Evolutionary conservation across 2,888 invertebrate species (phyloP), one percentile per base, ranked within the genome.

Genomic region (Brenthis daphne): DNA sequence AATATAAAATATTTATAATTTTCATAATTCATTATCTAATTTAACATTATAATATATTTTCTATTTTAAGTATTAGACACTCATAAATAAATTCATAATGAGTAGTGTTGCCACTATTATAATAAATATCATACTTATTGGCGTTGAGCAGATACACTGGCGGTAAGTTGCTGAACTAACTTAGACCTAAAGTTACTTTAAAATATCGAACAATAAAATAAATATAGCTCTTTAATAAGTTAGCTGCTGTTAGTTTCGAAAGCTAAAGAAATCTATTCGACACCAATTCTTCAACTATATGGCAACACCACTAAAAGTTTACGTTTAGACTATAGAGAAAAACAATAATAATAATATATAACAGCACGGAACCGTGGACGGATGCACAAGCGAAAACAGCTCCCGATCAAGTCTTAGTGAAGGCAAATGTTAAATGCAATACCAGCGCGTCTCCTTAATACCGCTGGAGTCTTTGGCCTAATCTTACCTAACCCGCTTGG

Each of bases 321-420:
- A 16, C 13, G 12, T 6, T 16, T 11, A 16, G 12, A 33, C 4
- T 4, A 13, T 37, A 51, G 1, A 61, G 16, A 13, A 63, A 20
- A 33, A 33, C n/a, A 33, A 16, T 53, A 16, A 53, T 33, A 63
- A 51, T 61, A 51, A 61, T 51, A 14, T 43, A 54, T 55, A 64
- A 61, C 50, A 60, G 33, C 33, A 50, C 50, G 29, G 55, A 54
- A 50, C 48, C 50, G 55, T 69, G 72, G 69, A 72, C 72, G 69
- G 72, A 67, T 78, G 77, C 77, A 77, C 74, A 76, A 76, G 70
- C 66, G 24, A 53, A 57, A 37, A 51, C 56, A 47, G 64, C 20
- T 50, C 60, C 16, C 14, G 57, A 69, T 60, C 64, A 72, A 73
- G 61, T 61, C 61, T 61, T 61, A 61, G 20, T 33, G 53, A 33